Evolutionary conservation across 2,113 vertebrate genomes (phyloP).

Genomic region (Leptodactylus fuscus): DNA sequence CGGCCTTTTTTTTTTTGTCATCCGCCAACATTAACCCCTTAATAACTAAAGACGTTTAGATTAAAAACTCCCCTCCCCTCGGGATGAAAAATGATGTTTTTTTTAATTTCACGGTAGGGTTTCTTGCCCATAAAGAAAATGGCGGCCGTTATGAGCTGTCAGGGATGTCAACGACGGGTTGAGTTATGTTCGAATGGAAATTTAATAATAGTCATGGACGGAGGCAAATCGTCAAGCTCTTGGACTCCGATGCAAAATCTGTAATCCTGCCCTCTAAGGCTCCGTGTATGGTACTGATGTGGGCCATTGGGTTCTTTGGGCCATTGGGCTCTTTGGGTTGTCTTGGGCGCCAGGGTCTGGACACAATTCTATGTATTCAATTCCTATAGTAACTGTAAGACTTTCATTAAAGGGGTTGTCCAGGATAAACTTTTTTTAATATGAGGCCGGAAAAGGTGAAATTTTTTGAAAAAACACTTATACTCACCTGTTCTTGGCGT

Average conservation of each 20-base stretch:
- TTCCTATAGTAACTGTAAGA: not conserved
- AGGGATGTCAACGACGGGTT: not conserved
- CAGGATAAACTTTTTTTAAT: too few species aligned
- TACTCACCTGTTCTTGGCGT: too few species aligned
- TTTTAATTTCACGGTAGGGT: not conserved
- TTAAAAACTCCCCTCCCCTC: not conserved
- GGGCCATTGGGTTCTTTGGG: not conserved
- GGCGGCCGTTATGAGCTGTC: not conserved
- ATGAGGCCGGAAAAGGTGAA: too few species aligned
- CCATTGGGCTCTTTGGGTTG: not conserved
- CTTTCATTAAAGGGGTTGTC: too few species aligned
- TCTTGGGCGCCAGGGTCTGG: not conserved
- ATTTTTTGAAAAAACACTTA: too few species aligned
- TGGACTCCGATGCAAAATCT: not conserved
- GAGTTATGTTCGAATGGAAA: not conserved
- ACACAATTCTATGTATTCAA: not conserved
- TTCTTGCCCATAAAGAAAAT: not conserved
- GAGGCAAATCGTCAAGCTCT: not conserved
- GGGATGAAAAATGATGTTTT: not conserved
- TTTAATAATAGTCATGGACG: not conserved
- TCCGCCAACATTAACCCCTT: conserved; percentile 19
- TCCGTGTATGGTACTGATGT: not conserved
- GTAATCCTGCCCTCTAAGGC: too few species aligned
- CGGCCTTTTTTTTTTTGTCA: conserved; percentile 43
- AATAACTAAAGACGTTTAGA: not conserved